phyloP scores from a whole-genome alignment of 2,113 vertebrate genomes.

The Thomomys bottae region DNA sequence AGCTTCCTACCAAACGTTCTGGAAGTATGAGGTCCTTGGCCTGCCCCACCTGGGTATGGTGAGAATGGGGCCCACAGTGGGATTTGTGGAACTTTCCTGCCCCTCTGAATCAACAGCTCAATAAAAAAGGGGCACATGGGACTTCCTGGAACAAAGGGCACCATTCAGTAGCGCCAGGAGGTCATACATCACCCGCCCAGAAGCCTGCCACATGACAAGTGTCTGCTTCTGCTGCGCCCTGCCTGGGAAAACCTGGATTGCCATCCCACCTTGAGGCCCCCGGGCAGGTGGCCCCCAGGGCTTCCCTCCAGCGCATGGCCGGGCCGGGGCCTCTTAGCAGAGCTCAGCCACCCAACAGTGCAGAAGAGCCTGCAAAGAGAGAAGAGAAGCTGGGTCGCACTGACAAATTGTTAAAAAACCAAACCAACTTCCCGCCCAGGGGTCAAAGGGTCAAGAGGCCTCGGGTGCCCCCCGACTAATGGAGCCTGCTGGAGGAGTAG shows the following conservation, averaged over 20 bases:
- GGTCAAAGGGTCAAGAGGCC: conserved; percentile 77
- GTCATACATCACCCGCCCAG: conserved; percentile 78
- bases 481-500: conserved; percentile 74
- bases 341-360: background rate
- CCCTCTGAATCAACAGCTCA: conserved; percentile 77
- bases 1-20: conserved; percentile 53
- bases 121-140: conserved; percentile 78
- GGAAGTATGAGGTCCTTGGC: conserved; percentile 39
- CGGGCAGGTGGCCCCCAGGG: background rate
- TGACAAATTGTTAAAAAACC: conserved; percentile 82
- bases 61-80: conserved; percentile 55
- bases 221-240: conserved; percentile 66
- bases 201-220: conserved; percentile 78
- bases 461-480: conserved; percentile 70
- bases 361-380: conserved; percentile 39
- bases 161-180: conserved; percentile 79
- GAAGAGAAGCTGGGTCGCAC: conserved; percentile 64
- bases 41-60: conserved; percentile 59
- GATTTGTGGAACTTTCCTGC: conserved; percentile 76
- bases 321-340: background rate
- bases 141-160: conserved; percentile 79
- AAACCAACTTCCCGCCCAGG: conserved; percentile 68
- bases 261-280: background rate
- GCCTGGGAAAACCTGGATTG: background rate
- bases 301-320: background rate